A percentile compares a stretch with the other conserved stretches of the same genome.
phyloP scores from a whole-genome alignment of 2,888 invertebrate genomes.

The Tipula vernalis region DNA sequence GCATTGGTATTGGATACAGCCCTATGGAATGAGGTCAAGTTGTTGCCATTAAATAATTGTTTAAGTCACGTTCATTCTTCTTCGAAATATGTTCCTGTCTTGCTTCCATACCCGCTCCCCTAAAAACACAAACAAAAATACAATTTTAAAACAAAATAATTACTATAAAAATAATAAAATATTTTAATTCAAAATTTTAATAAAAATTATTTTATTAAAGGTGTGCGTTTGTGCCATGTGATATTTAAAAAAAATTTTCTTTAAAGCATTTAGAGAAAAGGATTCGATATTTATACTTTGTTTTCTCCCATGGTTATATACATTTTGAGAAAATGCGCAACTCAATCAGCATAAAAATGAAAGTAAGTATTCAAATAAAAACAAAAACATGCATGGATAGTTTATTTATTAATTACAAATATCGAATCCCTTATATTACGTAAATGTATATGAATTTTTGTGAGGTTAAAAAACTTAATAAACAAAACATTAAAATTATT shows the following conservation, averaged over 20 bases:
- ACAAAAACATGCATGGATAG: not conserved
- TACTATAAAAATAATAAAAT: not conserved
- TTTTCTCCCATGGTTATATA: not conserved
- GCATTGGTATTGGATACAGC: not conserved
- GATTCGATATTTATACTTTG: not conserved
- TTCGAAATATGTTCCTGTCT: slow-evolving; percentile 30
- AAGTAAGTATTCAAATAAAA: not conserved
- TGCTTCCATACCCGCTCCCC: slow-evolving; percentile 39
- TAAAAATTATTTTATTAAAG: not conserved
- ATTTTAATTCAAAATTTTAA: not conserved
- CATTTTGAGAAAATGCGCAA: not conserved
- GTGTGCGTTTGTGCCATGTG: not conserved
- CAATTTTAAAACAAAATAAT: not conserved
- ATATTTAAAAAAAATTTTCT: not conserved
- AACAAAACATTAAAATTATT: not conserved
- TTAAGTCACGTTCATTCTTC: slow-evolving; percentile 32
- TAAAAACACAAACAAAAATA: slow-evolving; percentile 16
- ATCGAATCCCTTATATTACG: not conserved
- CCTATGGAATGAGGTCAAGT: slow-evolving; percentile 33
- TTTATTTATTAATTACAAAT: not conserved
- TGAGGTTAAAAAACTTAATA: not conserved
- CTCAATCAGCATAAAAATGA: not conserved
- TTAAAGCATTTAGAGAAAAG: not conserved
- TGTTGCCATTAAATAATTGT: slow-evolving; percentile 37
- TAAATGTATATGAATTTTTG: not conserved